Conservation (phyloP, 1,140 invertebrate genomes). For the Manduca sexta region DNA sequence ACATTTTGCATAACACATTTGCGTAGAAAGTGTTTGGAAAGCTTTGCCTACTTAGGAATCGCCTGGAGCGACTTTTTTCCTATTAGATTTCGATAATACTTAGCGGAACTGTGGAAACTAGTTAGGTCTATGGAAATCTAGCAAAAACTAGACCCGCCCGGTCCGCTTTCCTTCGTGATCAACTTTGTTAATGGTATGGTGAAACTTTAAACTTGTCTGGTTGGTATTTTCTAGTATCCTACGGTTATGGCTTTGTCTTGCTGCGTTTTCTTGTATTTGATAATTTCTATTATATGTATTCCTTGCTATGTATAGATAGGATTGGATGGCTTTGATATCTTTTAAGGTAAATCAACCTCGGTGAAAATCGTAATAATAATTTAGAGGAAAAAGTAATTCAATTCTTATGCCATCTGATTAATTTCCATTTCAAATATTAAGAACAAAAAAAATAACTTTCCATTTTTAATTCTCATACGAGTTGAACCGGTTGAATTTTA, state of each 20-base stretch:
- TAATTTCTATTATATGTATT: too few relatives aligned
- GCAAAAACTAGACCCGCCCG: slow-evolving; percentile 55
- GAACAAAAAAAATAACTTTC: slow-evolving; percentile 32
- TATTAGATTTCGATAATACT: slow-evolving; percentile 37
- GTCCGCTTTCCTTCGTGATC: slow-evolving; percentile 59
- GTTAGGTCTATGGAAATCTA: slow-evolving; percentile 46
- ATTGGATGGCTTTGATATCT: too few relatives aligned
- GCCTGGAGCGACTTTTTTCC: slow-evolving; percentile 62
- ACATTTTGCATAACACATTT: slow-evolving; percentile 65
- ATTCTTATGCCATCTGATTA: slow-evolving; percentile 8
- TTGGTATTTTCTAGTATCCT: slow-evolving; percentile 42
- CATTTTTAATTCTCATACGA: slow-evolving; percentile 40
- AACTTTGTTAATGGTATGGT: slow-evolving; percentile 57
- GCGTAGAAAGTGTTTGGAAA: slow-evolving; percentile 69
- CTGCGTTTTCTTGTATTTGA: not conserved
- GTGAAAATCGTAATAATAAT: too few relatives aligned
- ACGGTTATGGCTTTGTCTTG: slow-evolving; percentile 4
- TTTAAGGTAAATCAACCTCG: too few relatives aligned
- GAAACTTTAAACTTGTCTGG: slow-evolving; percentile 44
- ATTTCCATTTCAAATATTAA: not conserved
- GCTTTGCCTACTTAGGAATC: slow-evolving; percentile 55
- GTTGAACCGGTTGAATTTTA: slow-evolving; percentile 26
- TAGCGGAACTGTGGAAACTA: slow-evolving; percentile 51
- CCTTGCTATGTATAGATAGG: too few relatives aligned
- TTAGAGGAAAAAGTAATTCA: too few relatives aligned